Conservation (phyloP, 2,888 invertebrate species). For the Hemistola chrysoprasaria region DNA sequence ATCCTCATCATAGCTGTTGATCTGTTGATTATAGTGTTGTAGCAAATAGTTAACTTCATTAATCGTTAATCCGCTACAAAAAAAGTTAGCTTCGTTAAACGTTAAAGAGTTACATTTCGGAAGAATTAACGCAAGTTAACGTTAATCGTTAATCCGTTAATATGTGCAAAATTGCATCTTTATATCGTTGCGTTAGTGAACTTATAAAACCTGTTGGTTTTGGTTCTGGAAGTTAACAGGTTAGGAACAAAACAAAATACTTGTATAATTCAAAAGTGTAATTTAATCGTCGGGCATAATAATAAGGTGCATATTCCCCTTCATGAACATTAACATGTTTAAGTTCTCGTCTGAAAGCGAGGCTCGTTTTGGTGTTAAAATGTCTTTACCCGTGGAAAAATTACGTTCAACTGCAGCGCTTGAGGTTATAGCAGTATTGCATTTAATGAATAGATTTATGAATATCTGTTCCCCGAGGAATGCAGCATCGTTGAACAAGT, state of each 20-base stretch:
- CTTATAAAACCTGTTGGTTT: slow-evolving; percentile 17
- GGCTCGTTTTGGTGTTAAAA: too few relatives aligned
- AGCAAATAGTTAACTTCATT: too few relatives aligned
- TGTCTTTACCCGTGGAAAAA: slow-evolving; percentile 31
- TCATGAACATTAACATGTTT: slow-evolving; percentile 36
- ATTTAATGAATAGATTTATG: slow-evolving; percentile 25
- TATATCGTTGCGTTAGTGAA: too few relatives aligned
- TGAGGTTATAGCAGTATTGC: slow-evolving; percentile 22
- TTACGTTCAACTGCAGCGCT: slow-evolving; percentile 27
- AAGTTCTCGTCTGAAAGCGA: slow-evolving; percentile 30
- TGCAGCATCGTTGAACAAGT: slow-evolving; percentile 35
- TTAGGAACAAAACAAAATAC: slow-evolving; percentile 24
- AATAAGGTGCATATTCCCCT: too few relatives aligned
- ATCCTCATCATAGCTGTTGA: too few relatives aligned
- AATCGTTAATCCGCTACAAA: too few relatives aligned
- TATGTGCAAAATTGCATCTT: too few relatives aligned
- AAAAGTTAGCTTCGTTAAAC: too few relatives aligned
- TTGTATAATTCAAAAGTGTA: slow-evolving; percentile 22
- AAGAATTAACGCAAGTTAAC: too few relatives aligned
- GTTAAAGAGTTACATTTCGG: too few relatives aligned
- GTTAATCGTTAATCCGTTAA: too few relatives aligned
- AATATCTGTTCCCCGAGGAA: slow-evolving; percentile 34
- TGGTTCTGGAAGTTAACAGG: slow-evolving; percentile 20
- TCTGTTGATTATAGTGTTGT: too few relatives aligned
- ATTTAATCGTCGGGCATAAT: slow-evolving; percentile 26